phyloP scores from a whole-genome alignment of 2,113 vertebrate genomes.

The Eptesicus fuscus region DNA sequence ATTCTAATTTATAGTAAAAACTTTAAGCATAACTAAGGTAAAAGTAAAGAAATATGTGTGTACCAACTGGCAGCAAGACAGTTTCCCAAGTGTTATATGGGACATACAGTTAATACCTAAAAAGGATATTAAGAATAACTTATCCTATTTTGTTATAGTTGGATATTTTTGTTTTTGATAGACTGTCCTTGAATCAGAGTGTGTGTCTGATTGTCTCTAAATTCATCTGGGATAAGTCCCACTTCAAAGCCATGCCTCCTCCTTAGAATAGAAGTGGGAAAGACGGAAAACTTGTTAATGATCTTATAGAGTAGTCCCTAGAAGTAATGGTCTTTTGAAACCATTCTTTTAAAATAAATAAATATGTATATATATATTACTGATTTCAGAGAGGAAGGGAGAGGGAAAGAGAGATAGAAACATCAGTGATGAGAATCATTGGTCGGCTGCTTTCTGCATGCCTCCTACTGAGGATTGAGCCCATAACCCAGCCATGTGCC shows the following conservation, averaged over 20 bases:
- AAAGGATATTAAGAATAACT: neutral
- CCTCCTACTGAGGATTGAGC: no score
- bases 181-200: neutral
- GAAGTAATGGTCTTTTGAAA: neutral
- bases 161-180: neutral
- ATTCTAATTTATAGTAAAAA: neutral
- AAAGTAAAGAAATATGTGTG: slow-evolving; percentile 2
- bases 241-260: neutral
- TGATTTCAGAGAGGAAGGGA: no score
- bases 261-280: neutral
- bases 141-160: neutral
- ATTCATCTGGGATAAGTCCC: neutral
- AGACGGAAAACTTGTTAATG: neutral
- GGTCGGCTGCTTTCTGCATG: no score
- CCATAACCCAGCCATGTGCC: no score
- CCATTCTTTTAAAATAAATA: neutral
- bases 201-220: neutral
- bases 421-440: no score
- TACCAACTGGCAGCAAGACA: neutral
- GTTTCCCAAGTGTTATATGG: neutral
- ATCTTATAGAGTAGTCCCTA: neutral
- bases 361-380: no score
- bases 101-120: neutral
- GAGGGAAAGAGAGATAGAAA: no score
- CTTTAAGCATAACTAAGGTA: neutral